Evolutionary conservation across 2,797 vertebrate species (phyloP).

Genomic region (Enteromius radiatus): DNA sequence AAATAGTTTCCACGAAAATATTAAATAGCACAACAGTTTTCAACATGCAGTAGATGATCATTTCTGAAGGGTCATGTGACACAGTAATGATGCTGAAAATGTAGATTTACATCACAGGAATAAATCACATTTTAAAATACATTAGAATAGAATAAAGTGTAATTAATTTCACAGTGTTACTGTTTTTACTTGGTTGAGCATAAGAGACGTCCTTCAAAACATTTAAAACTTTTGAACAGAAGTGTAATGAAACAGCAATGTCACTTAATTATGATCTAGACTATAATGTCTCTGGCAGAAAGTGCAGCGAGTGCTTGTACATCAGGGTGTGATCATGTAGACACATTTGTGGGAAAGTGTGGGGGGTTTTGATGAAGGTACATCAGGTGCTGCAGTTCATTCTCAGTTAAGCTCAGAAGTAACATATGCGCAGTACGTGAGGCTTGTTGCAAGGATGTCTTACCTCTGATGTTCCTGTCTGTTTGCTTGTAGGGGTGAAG

Average conservation of each 20-base stretch:
- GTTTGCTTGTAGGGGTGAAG: conserved; percentile 82
- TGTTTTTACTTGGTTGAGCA: not conserved
- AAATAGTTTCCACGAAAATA: not conserved
- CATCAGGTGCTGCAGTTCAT: not conserved
- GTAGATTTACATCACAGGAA: not conserved
- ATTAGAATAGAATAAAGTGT: not conserved
- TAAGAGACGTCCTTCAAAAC: not conserved
- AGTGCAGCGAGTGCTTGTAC: not conserved
- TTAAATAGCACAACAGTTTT: not conserved
- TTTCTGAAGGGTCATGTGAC: not conserved
- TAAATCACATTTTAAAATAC: not conserved
- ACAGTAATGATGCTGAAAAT: not conserved
- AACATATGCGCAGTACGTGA: not conserved
- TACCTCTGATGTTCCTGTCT: conserved; percentile 53
- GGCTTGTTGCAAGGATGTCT: not conserved
- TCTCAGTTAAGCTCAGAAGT: not conserved
- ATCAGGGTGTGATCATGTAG: not conserved
- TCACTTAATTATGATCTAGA: not conserved
- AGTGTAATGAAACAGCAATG: not conserved
- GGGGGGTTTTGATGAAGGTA: not conserved
- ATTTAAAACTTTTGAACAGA: not conserved
- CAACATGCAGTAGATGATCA: not conserved
- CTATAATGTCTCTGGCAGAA: not conserved
- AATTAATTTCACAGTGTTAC: not conserved
- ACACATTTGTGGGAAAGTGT: not conserved